Conservation (phyloP, 2,888 invertebrate genomes). For the Agrotis clavis region DNA sequence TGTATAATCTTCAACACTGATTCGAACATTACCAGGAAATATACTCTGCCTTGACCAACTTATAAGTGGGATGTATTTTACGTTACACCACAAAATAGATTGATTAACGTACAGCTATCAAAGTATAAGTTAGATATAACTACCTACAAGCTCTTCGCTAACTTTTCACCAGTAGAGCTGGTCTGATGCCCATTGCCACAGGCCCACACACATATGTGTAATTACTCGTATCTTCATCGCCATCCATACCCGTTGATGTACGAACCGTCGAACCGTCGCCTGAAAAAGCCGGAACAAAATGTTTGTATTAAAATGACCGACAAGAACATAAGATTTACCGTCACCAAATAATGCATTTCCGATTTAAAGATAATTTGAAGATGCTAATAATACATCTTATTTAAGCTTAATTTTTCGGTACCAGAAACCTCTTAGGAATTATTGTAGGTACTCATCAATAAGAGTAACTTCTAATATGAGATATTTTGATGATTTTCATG, state of each 20-base stretch:
- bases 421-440: too few species aligned
- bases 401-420: too few species aligned
- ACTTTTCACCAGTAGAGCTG: neutral
- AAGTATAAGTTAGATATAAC: too few species aligned
- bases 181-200: neutral
- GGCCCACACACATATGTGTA: too few species aligned
- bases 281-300: conserved; percentile 24
- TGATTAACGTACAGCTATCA: neutral
- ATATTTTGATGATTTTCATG: too few species aligned
- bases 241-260: conserved; percentile 11
- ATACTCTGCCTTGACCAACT: neutral
- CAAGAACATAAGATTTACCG: too few species aligned
- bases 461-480: too few species aligned
- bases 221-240: neutral
- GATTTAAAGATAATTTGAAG: too few species aligned
- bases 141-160: neutral
- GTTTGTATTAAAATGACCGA: neutral
- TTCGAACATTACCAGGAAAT: neutral
- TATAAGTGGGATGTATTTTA: neutral
- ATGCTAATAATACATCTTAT: too few species aligned
- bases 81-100: neutral
- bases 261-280: too few species aligned
- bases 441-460: too few species aligned
- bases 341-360: too few species aligned
- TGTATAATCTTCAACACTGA: neutral